Evolutionary conservation across 2,888 invertebrate species (phyloP).

Genomic region (Erynnis tages): DNA sequence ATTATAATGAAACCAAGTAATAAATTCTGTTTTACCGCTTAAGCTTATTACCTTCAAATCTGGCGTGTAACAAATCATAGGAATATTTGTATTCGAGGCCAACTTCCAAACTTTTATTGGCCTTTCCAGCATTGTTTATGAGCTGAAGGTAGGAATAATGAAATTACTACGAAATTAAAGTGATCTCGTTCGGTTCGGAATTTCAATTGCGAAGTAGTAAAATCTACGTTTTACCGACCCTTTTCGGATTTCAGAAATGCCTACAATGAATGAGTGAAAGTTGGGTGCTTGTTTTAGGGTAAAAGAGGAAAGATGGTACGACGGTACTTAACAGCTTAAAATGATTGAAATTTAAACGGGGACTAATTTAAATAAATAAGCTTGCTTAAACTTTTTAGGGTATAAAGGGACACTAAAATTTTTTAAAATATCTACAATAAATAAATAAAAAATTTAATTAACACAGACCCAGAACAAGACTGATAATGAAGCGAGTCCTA

Average conservation of each 20-base stretch:
- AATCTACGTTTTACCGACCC: constrained; percentile 25
- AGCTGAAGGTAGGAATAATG: constrained; percentile 29
- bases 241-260: constrained; percentile 27
- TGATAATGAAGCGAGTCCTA: too few species aligned
- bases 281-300: background rate
- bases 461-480: too few species aligned
- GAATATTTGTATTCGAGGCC: constrained; percentile 2
- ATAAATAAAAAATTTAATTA: too few species aligned
- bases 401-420: too few species aligned
- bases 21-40: constrained; percentile 6
- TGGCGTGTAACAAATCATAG: constrained; percentile 3
- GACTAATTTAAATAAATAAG: too few species aligned
- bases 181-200: constrained; percentile 31
- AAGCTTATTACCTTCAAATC: constrained; percentile 12
- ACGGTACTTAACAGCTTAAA: too few species aligned
- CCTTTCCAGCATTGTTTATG: constrained; percentile 14
- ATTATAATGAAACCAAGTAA: background rate
- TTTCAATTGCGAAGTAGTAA: constrained; percentile 32
- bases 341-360: too few species aligned
- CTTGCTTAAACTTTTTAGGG: too few species aligned
- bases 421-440: too few species aligned
- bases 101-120: constrained; percentile 7
- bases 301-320: background rate
- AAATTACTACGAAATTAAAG: constrained; percentile 33
- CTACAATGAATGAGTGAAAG: constrained; percentile 23